These are phyloP conservation scores for Clupea harengus DNA, from an alignment of 2,113 vertebrate genomes.

Conservation along the genomic window DNA sequence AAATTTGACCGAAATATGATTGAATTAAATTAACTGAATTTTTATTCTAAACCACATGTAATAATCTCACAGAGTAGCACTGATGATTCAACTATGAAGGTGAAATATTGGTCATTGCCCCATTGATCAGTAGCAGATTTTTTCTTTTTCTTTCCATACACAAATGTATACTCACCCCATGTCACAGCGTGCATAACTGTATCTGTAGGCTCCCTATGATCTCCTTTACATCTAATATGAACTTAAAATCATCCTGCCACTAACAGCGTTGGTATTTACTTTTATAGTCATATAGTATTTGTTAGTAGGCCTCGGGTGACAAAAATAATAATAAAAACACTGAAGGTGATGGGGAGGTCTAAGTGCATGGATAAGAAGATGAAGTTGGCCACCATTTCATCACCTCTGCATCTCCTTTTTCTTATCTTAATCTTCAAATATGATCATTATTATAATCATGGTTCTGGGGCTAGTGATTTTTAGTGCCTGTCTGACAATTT, in stretches of 20 bases:
- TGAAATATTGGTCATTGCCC: too few relatives aligned
- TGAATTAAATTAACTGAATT: too few relatives aligned
- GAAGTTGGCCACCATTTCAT: constrained; percentile 38
- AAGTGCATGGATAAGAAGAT: constrained; percentile 51
- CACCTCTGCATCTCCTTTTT: constrained; percentile 49
- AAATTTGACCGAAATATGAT: background rate
- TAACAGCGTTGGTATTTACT: too few relatives aligned
- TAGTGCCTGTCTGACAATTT: background rate
- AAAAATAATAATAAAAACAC: constrained; percentile 54
- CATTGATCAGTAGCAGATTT: background rate
- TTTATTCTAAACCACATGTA: too few relatives aligned
- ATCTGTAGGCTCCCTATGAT: background rate
- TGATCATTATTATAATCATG: constrained; percentile 39
- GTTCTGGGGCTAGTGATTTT: constrained; percentile 24
- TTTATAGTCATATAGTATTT: background rate
- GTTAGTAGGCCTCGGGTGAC: background rate
- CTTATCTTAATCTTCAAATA: constrained; percentile 50
- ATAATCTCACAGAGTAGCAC: too few relatives aligned
- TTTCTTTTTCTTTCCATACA: background rate
- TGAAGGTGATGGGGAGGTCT: constrained; percentile 32
- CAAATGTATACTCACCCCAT: background rate
- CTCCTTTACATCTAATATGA: background rate
- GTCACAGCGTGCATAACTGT: background rate
- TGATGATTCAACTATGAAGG: too few relatives aligned
- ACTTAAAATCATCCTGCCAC: background rate